Base-by-base conservation (phyloP, 2,113 vertebrate genomes). In the Indicator maculatus region DNA sequence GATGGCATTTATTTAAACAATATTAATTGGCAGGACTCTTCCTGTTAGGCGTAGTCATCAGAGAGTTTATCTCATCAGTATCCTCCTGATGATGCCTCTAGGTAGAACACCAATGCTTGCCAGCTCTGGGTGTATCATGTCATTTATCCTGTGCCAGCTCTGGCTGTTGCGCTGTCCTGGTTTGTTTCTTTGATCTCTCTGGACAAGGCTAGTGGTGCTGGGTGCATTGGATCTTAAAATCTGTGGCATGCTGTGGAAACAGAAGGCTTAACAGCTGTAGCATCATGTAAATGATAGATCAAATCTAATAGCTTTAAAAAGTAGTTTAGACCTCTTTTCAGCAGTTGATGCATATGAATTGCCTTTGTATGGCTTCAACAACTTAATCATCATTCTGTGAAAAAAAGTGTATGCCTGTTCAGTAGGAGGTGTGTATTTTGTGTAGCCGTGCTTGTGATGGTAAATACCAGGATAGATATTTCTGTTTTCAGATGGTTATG, bases 181-280 rank as follows among this genome's bases (percentile, higher is more conserved):
- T 67, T 79, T 66, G 52, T 80, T 90, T 55, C 50, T 75, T 47
- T 53, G 27, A n/a, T 38, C 36, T 89, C 11, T 12, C 8, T 1
- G 4, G 12, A 36, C 0, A 1, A 82, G 7, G 12, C 5, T 45
- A 41, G 11, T 26, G 3, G 5, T 44, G n/a, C 38, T 61, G 4
- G n/a, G 33, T 5, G 3, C 17, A 5, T 67, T 59, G 44, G 21
- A 28, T 59, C 61, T 66, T 52, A 56, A 70, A 77, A 58, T 72
- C 18, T 28, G 9, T 81, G 41, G 13, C 3, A 21, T 0, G 0
- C 6, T 74, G 0, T 63, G 14, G 8, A 2, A 19, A 16, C 8
- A 31, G 58, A 59, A 12, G 5, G 71, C 16, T 59, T 53, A 59
- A 12, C 26, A 74, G 12, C 20, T 67, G 33, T 77, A 28, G 38